These are phyloP conservation scores for Neoaliturus tenellus DNA, from an alignment of 2,888 invertebrate genomes.

Conservation along the genomic window DNA sequence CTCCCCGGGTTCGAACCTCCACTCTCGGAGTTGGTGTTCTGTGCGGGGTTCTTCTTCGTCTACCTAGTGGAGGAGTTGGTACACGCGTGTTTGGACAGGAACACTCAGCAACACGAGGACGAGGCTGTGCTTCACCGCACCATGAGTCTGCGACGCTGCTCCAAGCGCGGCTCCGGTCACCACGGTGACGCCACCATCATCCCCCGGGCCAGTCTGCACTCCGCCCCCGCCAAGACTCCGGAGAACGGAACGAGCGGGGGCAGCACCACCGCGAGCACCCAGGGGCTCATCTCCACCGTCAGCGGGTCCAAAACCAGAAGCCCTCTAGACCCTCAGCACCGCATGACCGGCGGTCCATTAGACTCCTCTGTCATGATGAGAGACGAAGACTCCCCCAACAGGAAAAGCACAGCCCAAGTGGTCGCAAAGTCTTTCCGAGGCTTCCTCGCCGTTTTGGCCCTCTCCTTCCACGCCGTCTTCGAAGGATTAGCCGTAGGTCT, in stretches of 20 bases:
- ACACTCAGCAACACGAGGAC: constrained; percentile 68
- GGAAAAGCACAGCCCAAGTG: constrained; percentile 57
- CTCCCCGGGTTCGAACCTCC: constrained; percentile 72
- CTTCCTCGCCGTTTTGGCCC: constrained; percentile 78
- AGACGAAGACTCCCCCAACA: constrained; percentile 58
- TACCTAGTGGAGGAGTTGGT: constrained; percentile 79
- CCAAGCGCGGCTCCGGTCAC: constrained; percentile 67
- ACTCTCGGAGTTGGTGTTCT: constrained; percentile 78
- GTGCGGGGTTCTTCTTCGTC: constrained; percentile 79
- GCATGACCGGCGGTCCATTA: constrained; percentile 62
- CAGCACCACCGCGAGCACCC: constrained; percentile 67
- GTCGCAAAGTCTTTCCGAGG: constrained; percentile 72
- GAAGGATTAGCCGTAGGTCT: constrained; percentile 88
- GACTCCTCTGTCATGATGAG: constrained; percentile 53
- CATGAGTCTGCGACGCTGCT: constrained; percentile 75
- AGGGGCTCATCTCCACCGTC: constrained; percentile 64
- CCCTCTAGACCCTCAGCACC: constrained; percentile 66
- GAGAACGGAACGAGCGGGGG: constrained; percentile 55
- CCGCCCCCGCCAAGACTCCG: constrained; percentile 54
- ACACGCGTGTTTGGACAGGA: constrained; percentile 74
- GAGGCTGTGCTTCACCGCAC: constrained; percentile 75
- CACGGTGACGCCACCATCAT: constrained; percentile 66
- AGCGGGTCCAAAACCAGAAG: constrained; percentile 61
- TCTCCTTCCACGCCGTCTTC: constrained; percentile 82
- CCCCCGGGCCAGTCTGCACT: constrained; percentile 68